A percentile compares a stretch with the other conserved stretches of the same genome.
phyloP scores from a whole-genome alignment of 35 echinoderm and acorn worm species.

The Holothuria glaberrima region DNA sequence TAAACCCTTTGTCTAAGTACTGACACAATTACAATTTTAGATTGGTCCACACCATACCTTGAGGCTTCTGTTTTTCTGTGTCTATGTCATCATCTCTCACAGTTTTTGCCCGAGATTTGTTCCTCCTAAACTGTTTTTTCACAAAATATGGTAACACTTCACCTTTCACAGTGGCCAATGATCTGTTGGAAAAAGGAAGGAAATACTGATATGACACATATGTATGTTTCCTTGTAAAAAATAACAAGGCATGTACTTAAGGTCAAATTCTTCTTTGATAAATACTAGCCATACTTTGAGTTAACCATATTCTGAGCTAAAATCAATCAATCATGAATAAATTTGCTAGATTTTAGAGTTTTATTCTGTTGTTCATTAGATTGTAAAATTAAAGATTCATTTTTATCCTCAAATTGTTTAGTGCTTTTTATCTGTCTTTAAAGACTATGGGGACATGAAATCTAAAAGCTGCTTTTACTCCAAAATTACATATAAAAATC shows the following conservation, averaged over 20 bases:
- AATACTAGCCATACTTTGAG: too few relatives aligned
- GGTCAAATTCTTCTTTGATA: neutral
- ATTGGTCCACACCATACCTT: constrained; percentile 36
- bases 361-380: too few relatives aligned
- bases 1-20: neutral
- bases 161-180: constrained; percentile 86
- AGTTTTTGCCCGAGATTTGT: neutral
- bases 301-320: neutral
- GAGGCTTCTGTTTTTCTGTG: constrained; percentile 10
- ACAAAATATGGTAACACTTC: constrained; percentile 93
- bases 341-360: neutral
- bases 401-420: too few relatives aligned
- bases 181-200: constrained; percentile 28
- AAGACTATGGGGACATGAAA: too few relatives aligned
- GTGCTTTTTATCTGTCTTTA: too few relatives aligned
- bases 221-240: too few relatives aligned
- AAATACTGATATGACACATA: too few relatives aligned
- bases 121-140: constrained; percentile 87
- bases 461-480: too few relatives aligned
- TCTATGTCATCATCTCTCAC: constrained; percentile 45
- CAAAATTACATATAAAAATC: too few relatives aligned
- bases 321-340: too few relatives aligned
- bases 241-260: neutral
- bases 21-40: neutral
- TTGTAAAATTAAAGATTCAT: too few relatives aligned